Percentiles rank a stretch among this genome's conserved stretches.
phyloP scores from a whole-genome alignment of 2,888 invertebrate species.

The Apamea sordens region DNA sequence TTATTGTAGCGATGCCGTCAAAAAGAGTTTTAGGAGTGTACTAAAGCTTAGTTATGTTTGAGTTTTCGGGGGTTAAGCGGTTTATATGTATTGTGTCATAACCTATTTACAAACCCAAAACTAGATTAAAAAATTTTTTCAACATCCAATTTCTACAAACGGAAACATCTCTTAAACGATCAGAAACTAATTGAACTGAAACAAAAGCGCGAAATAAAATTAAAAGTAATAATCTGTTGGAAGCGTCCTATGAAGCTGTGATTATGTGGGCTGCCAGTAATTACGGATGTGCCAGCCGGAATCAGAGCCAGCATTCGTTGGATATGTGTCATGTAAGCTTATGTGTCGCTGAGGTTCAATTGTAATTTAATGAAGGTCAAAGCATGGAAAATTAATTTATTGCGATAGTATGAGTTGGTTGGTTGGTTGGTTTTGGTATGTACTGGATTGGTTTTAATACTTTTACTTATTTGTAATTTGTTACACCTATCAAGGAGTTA shows the following conservation, averaged over 20 bases:
- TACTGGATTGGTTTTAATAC: not conserved
- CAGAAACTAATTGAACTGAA: not conserved
- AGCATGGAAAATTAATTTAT: not conserved
- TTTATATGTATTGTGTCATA: too few relatives aligned
- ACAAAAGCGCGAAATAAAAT: not conserved
- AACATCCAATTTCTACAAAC: not conserved
- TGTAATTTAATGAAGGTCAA: not conserved
- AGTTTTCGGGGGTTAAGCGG: too few relatives aligned
- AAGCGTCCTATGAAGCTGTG: not conserved
- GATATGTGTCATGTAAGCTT: constrained; percentile 7
- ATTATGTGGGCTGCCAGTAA: constrained; percentile 37
- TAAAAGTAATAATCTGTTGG: not conserved
- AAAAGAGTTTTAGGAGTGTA: too few relatives aligned
- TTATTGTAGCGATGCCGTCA: too few relatives aligned
- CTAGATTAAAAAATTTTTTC: too few relatives aligned
- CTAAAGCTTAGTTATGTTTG: too few relatives aligned
- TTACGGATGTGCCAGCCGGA: constrained; percentile 28
- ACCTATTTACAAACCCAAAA: too few relatives aligned
- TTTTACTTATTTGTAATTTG: not conserved
- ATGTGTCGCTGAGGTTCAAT: not conserved
- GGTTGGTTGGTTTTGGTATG: too few relatives aligned
- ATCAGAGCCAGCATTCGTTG: not conserved
- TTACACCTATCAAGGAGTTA: not conserved
- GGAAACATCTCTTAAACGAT: not conserved
- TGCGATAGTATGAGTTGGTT: not conserved